phyloP scores from a whole-genome alignment of 2,113 vertebrate species.

The Centropristis striata region DNA sequence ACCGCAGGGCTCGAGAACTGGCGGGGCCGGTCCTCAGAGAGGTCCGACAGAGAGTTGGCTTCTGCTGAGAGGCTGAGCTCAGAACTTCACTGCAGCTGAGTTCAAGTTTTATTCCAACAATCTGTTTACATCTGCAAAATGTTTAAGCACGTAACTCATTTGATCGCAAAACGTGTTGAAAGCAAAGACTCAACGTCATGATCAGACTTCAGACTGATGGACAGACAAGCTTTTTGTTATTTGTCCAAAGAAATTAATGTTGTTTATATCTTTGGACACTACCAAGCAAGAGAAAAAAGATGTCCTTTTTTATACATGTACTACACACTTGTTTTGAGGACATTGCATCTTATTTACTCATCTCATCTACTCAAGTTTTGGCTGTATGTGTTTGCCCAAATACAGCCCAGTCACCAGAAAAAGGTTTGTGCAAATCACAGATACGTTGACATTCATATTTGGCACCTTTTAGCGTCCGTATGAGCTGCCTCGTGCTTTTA shows the following conservation, averaged over 20 bases:
- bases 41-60: constrained; percentile 89
- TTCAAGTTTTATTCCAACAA: constrained; percentile 2
- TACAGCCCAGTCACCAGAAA: no score
- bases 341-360: background rate
- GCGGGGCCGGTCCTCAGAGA: constrained; percentile 88
- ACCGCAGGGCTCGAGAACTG: constrained; percentile 87
- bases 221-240: background rate
- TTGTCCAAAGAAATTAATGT: background rate
- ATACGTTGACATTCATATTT: no score
- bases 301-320: background rate
- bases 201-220: background rate
- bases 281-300: background rate
- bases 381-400: background rate
- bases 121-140: background rate
- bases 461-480: no score
- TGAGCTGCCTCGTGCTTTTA: no score
- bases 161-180: background rate
- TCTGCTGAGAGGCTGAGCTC: constrained; percentile 82
- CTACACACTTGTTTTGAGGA: background rate
- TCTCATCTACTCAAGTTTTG: background rate
- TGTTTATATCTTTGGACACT: background rate
- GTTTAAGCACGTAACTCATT: background rate
- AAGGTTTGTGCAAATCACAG: no score
- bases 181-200: background rate
- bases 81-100: background rate